phyloP scores from a whole-genome alignment of 2,888 invertebrate species.

The Metopia argyrocephala region DNA sequence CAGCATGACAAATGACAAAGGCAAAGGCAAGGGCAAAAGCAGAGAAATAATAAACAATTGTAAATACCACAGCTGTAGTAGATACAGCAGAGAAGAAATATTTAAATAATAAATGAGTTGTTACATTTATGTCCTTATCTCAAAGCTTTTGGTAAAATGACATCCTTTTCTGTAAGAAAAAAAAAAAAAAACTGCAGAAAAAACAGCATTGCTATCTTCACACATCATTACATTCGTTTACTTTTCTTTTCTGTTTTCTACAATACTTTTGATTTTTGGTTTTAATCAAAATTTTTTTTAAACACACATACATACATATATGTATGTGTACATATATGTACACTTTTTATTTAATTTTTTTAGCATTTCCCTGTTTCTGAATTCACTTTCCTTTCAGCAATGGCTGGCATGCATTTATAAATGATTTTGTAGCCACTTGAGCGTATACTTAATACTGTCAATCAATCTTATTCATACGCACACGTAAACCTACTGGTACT shows the following conservation, averaged over 20 bases:
- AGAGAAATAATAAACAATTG: background rate
- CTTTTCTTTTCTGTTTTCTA: no score
- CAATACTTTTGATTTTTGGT: no score
- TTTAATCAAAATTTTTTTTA: no score
- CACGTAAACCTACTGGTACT: background rate
- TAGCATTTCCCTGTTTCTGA: background rate
- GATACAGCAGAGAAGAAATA: background rate
- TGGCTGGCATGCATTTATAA: constrained; percentile 13
- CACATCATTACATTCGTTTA: no score
- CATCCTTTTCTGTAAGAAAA: background rate
- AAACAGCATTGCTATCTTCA: no score
- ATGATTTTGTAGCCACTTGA: background rate
- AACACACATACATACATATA: no score
- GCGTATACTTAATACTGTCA: constrained; percentile 44
- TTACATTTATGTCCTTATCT: background rate
- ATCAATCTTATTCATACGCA: constrained; percentile 5
- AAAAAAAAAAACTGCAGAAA: background rate
- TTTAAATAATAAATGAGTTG: background rate
- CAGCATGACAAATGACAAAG: no score
- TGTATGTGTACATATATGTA: no score
- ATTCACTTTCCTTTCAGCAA: background rate
- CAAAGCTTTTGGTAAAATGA: background rate
- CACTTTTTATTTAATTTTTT: no score
- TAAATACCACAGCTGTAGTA: no score
- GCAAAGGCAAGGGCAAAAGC: background rate